phyloP scores from a whole-genome alignment of 2,888 invertebrate genomes.

The Zhuqinia jingwanae region DNA sequence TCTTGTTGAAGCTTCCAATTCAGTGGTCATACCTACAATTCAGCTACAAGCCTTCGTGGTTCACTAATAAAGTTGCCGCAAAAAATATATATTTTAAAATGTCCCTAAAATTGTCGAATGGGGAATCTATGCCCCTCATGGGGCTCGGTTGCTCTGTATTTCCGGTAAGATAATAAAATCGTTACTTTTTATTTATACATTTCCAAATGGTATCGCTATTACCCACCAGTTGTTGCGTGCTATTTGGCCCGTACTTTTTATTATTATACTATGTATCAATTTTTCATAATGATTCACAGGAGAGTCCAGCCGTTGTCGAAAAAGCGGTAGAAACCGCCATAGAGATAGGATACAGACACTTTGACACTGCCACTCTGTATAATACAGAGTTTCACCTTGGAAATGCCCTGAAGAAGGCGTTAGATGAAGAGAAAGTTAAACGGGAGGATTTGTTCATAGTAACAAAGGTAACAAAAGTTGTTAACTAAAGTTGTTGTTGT shows the following conservation, averaged over 20 bases:
- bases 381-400: constrained; percentile 90
- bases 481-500: background rate
- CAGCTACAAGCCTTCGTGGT: too few relatives aligned
- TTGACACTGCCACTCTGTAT: constrained; percentile 90
- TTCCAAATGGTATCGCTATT: too few relatives aligned
- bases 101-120: constrained; percentile 53
- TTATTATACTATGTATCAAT: constrained; percentile 75
- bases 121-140: constrained; percentile 43
- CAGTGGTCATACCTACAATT: too few relatives aligned
- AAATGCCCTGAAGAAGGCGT: too few relatives aligned
- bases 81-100: too few relatives aligned
- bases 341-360: constrained; percentile 90
- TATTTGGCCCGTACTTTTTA: constrained; percentile 71
- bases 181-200: too few relatives aligned
- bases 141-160: constrained; percentile 64
- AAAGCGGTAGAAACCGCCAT: constrained; percentile 87
- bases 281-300: constrained; percentile 31
- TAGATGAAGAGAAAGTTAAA: constrained; percentile 85
- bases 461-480: constrained; percentile 85
- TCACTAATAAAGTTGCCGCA: too few relatives aligned
- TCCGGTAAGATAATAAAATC: too few relatives aligned
- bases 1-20: too few relatives aligned
- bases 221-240: too few relatives aligned
- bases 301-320: constrained; percentile 84
- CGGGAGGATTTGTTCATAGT: constrained; percentile 91